Percentiles rank a stretch among this genome's conserved stretches.
These are phyloP conservation scores for Gymnorhina tibicen DNA, from an alignment of 2,113 vertebrate species.

Conservation along the genomic window DNA sequence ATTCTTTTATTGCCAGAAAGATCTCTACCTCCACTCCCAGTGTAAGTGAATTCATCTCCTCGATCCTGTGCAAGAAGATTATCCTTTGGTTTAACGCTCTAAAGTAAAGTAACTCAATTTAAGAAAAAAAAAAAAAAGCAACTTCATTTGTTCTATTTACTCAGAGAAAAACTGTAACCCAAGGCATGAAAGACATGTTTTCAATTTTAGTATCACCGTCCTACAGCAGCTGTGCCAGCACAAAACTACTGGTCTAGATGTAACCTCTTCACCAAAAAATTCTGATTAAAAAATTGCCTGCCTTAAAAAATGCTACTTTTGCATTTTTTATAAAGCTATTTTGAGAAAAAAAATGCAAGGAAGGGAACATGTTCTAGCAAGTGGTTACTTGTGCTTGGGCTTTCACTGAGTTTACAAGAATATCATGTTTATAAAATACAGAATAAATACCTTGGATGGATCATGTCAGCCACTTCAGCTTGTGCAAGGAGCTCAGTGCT, in stretches of 20 bases:
- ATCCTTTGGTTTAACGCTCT: constrained; percentile 29
- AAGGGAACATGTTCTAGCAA: neutral
- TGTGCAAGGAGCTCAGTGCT: neutral
- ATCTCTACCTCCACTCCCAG: constrained; percentile 96
- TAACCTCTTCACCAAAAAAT: neutral
- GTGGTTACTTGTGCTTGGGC: neutral
- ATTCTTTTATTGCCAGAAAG: constrained; percentile 98
- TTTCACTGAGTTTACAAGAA: neutral
- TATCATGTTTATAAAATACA: neutral
- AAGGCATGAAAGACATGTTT: neutral
- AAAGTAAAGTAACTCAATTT: neutral
- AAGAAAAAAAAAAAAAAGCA: neutral
- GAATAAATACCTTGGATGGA: neutral
- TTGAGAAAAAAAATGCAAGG: neutral
- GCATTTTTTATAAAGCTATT: neutral
- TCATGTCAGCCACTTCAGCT: neutral
- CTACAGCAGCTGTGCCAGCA: neutral
- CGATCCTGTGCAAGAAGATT: constrained; percentile 82
- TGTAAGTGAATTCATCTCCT: constrained; percentile 98
- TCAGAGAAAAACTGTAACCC: neutral
- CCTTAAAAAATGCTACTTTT: neutral
- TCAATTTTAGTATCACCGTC: neutral
- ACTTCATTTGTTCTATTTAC: neutral
- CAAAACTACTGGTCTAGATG: neutral
- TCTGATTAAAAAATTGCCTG: neutral